A percentile compares a stretch with the other conserved stretches of the same genome.
phyloP scores from a whole-genome alignment of 1,140 invertebrate genomes.

The Hyles euphorbiae region DNA sequence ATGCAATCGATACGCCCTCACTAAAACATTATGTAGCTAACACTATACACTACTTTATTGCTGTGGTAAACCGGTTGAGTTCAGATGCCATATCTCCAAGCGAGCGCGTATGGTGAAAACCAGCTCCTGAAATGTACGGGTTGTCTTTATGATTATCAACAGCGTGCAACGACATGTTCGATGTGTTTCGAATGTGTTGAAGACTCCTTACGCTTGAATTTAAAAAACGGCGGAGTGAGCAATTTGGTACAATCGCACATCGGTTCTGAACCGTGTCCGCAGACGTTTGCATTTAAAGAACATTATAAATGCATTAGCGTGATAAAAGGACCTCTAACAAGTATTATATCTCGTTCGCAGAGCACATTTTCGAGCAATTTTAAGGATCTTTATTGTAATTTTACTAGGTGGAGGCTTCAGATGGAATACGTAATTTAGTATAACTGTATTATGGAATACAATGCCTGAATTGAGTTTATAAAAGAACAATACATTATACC shows the following conservation, averaged over 20 bases:
- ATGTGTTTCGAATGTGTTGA: constrained; percentile 9
- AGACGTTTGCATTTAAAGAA: constrained; percentile 31
- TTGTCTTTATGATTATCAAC: constrained; percentile 17
- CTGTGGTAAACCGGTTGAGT: constrained; percentile 31
- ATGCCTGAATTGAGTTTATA: too few relatives aligned
- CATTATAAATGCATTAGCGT: constrained; percentile 56
- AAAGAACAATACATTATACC: too few relatives aligned
- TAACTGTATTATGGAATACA: too few relatives aligned
- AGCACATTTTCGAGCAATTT: too few relatives aligned
- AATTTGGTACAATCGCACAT: constrained; percentile 9
- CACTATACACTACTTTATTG: constrained; percentile 53
- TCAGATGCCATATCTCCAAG: constrained; percentile 18
- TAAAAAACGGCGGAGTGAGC: too few relatives aligned
- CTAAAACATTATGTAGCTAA: constrained; percentile 62
- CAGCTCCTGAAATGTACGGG: constrained; percentile 11
- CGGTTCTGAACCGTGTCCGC: constrained; percentile 2
- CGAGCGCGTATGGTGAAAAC: constrained; percentile 16
- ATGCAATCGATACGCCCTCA: constrained; percentile 66
- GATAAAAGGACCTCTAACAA: not conserved
- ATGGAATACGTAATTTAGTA: too few relatives aligned
- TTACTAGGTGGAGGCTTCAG: too few relatives aligned
- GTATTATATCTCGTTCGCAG: too few relatives aligned
- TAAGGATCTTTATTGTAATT: too few relatives aligned
- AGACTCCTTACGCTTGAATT: too few relatives aligned
- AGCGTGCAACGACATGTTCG: constrained; percentile 8